A percentile compares a stretch with the other conserved stretches of the same genome.
phyloP scores from a whole-genome alignment of 1,140 invertebrate genomes.

The Gonatopus flavifemur region DNA sequence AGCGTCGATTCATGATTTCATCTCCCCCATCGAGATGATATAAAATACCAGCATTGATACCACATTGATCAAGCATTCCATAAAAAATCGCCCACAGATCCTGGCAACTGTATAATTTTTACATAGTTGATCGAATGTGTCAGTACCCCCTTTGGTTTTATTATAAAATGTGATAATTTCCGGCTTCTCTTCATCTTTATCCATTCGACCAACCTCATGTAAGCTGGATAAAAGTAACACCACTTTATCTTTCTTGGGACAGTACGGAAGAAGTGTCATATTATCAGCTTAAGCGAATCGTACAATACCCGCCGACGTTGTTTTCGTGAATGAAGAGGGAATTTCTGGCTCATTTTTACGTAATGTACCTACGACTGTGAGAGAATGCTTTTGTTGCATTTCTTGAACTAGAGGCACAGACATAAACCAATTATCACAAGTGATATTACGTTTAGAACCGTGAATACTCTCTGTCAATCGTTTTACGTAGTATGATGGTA shows the following conservation, averaged over 20 bases:
- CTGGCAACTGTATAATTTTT: slow-evolving; percentile 36
- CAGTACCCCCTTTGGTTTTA: no score
- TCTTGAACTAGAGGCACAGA: slow-evolving; percentile 13
- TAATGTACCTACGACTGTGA: slow-evolving; percentile 40
- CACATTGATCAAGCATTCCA: slow-evolving; percentile 36
- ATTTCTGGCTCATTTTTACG: slow-evolving; percentile 48
- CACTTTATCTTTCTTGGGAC: slow-evolving; percentile 34
- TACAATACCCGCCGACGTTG: slow-evolving; percentile 5
- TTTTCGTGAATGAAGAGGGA: slow-evolving; percentile 24
- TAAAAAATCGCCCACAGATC: slow-evolving; percentile 39
- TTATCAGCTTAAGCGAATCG: slow-evolving; percentile 32
- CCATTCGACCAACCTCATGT: slow-evolving; percentile 9
- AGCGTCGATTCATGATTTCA: slow-evolving; percentile 1
- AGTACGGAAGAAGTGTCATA: slow-evolving; percentile 29
- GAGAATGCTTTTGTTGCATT: slow-evolving; percentile 34
- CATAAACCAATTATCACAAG: no score
- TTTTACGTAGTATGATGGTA: slow-evolving; percentile 7
- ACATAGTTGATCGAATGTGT: slow-evolving; percentile 49
- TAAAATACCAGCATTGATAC: slow-evolving; percentile 25
- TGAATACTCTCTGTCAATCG: slow-evolving; percentile 22
- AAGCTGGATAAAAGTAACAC: slow-evolving; percentile 25
- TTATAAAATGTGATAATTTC: no score
- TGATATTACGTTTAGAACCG: no score
- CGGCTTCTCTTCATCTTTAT: slow-evolving; percentile 36
- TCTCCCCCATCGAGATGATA: slow-evolving; percentile 13